Base-by-base conservation (phyloP, 2,797 vertebrate species). In the Tokudaia muenninki region DNA sequence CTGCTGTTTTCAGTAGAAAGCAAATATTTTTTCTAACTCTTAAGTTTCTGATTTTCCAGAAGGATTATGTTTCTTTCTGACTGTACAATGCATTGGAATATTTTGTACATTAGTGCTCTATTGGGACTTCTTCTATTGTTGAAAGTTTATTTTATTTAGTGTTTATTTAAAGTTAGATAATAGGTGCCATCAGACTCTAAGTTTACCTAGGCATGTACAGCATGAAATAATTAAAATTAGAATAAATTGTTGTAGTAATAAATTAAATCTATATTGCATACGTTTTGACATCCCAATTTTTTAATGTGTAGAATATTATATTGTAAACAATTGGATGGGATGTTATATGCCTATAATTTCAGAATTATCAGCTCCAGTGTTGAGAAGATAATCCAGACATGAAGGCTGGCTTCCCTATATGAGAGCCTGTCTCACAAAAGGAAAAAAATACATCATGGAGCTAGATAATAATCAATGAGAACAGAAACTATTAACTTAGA, bases 211-310 rank as follows among this genome's bases (percentile, higher is more conserved):
- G 8, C 44, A 26, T 50, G 12, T 34, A 75, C 41, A 77, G 57
- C 14, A 80, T 72, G 16, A 78, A 94, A 52, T 91, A 79, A 83
- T 90, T 77, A 92, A 90, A 82, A 82, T 17, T 74, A 78, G 7
- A 82, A 79, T 29, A 81, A 57, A 79, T 5, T 91, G 2, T 34
- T 94, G 6, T 21, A 11, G 14, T 61, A 19, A 57, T 81, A 92
- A 92, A 92, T 82, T 57, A 29, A 17, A 9, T 41, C n/a, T 29
- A 82, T 44, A 37, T 29, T 61, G 37, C 22, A 44, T 82, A 41
- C 59, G 57, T 41, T 57, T 61, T 82, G 13, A 41, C 14, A 26
- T 13, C 37, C 13, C 11, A 44, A 13, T 75, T 74, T 74, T 24
- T 24, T 75, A 44, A 75, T 75, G 41, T 24, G 24, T 44, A 24